Base-by-base conservation (phyloP, 2,888 invertebrate species). In the Silvanus unidentatus region DNA sequence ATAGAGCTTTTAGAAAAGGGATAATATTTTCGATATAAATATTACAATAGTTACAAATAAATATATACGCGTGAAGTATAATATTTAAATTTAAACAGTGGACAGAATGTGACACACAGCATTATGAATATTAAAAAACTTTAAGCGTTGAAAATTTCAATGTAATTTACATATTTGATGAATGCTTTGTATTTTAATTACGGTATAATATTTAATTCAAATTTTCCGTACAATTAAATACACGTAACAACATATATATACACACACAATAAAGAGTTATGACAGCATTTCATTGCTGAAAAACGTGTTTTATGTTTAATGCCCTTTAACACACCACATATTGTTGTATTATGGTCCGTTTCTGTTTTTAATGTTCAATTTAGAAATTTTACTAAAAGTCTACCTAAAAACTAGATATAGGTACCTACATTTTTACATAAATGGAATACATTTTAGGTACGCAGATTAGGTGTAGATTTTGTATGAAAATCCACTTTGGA, bases 131-230 rank as follows among this genome's bases (percentile, higher is more conserved):
- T 69, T 70, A 69, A 70, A 71, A 70, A 70, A 69, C 57, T 66
- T 68, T 65, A 65, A 66, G 65, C 66, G 68, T 61, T 66, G 67
- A 69, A 71, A 70, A 65, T 69, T 70, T 66, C 66, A 69, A 67
- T 68, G 66, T 66, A 65, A 70, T 71, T 68, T 70, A 54, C 70
- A 71, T 71, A 70, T 70, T 70, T 70, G 70, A 71, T 70, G 71
- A 69, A 68, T 60, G 70, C 70, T 71, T 70, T 70, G 70, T 71
- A 68, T 71, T 71, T 71, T 70, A 70, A 71, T 71, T 70, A 68
- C 66, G 61, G 66, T 69, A 66, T 69, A 66, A 70, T 71, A 71
- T 71, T 71, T 69, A 71, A 71, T 70, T 69, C 70, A 68, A 67
- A 70, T 71, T 71, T 71, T 69, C 69, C 67, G 64, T 66, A 68